These are phyloP conservation scores for Merops nubicus DNA, from an alignment of 2,113 vertebrate genomes.

Conservation along the genomic window DNA sequence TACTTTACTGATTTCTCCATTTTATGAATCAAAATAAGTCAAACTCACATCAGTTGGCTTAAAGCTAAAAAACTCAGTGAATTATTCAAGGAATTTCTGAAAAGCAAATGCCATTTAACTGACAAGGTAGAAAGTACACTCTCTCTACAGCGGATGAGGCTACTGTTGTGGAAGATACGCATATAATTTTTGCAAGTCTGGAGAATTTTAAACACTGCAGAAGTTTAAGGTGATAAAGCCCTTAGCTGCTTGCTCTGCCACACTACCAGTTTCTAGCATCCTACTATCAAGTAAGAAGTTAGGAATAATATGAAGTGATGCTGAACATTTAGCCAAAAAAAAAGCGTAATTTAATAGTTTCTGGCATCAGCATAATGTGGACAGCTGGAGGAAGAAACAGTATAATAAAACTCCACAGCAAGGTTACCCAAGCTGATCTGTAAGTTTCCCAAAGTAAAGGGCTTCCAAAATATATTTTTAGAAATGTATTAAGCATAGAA, in stretches of 20 bases:
- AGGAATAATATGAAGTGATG: neutral
- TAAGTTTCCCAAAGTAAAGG: neutral
- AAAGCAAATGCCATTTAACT: neutral
- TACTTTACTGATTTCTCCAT: neutral
- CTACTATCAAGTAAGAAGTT: neutral
- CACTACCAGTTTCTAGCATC: neutral
- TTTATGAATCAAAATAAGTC: slow-evolving; percentile 1
- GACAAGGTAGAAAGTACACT: neutral
- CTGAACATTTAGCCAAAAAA: neutral
- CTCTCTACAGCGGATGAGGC: neutral
- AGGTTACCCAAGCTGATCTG: neutral
- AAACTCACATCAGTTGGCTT: slow-evolving; percentile 12
- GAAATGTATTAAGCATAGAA: neutral
- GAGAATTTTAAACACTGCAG: neutral
- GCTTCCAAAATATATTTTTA: neutral
- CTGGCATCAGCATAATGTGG: neutral
- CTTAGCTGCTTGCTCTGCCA: neutral
- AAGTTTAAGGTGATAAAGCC: neutral
- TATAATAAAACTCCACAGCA: neutral
- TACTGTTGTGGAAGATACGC: neutral
- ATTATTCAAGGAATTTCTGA: neutral
- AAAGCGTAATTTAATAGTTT: neutral
- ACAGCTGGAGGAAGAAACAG: neutral
- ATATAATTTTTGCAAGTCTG: neutral
- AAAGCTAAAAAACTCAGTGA: neutral